These are phyloP conservation scores for Recurvirostra avosetta DNA, from an alignment of 2,113 vertebrate genomes.

Conservation along the genomic window DNA sequence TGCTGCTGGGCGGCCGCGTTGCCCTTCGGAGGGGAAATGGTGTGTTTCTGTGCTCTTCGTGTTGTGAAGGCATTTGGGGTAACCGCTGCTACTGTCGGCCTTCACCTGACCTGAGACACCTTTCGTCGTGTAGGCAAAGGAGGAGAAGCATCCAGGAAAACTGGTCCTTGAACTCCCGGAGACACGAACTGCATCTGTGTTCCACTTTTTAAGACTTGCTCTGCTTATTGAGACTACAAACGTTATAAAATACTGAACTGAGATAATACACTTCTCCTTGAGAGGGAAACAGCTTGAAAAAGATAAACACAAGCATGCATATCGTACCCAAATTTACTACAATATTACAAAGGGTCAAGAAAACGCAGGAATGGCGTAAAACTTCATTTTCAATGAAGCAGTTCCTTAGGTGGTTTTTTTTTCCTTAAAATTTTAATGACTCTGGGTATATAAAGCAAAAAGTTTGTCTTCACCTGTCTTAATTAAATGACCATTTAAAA, in stretches of 20 bases:
- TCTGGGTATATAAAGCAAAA: background rate
- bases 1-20: background rate
- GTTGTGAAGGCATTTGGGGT: background rate
- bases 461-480: background rate
- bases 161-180: background rate
- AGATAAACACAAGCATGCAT: accelerated
- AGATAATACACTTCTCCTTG: accelerated
- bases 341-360: background rate
- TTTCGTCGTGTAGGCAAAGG: accelerated
- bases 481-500: background rate
- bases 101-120: background rate
- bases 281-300: background rate
- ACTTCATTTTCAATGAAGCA: background rate
- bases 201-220: background rate
- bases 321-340: background rate
- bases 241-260: background rate
- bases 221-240: background rate
- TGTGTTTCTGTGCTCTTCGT: accelerated
- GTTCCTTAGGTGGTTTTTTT: background rate
- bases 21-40: background rate
- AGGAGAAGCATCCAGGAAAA: background rate
- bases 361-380: accelerated
- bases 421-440: background rate
- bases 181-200: background rate
- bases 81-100: accelerated